phyloP scores from a whole-genome alignment of 2,888 invertebrate species.

The Torymus tubicola region DNA sequence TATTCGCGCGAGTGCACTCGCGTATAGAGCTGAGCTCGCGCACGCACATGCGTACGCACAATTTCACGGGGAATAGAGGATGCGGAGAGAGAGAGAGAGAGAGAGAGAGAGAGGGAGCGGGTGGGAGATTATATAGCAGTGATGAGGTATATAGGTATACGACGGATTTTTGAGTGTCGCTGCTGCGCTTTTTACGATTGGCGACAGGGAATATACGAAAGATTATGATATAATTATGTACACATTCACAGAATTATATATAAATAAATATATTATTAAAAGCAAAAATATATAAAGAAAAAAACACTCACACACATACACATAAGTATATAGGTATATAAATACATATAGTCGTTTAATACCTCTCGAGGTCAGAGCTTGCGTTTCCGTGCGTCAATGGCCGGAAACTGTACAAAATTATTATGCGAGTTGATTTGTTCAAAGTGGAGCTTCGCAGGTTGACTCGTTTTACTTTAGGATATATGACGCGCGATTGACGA shows the following conservation, averaged over 20 bases:
- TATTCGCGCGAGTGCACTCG: not conserved
- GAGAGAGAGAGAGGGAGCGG: constrained; percentile 32
- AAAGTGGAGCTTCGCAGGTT: constrained; percentile 13
- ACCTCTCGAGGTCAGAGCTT: constrained; percentile 43
- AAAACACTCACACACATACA: not conserved
- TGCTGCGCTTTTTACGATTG: constrained; percentile 10
- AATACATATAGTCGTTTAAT: constrained; percentile 12
- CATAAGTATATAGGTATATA: not conserved
- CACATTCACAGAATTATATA: no score
- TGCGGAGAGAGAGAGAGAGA: constrained; percentile 31
- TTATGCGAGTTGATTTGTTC: constrained; percentile 28
- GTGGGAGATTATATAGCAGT: not conserved
- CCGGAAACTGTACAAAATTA: constrained; percentile 51
- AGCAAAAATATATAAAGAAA: not conserved
- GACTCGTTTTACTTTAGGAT: constrained; percentile 8
- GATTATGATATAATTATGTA: no score
- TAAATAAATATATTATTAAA: not conserved
- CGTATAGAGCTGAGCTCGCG: not conserved
- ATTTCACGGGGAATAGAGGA: constrained; percentile 1
- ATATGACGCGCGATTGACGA: not conserved
- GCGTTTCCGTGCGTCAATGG: constrained; percentile 18
- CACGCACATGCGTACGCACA: not conserved
- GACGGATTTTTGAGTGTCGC: not conserved
- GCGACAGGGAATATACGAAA: not conserved
- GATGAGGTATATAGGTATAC: no score